phyloP scores from a whole-genome alignment of 2,888 invertebrate species.

The Argynnis bischoffii region DNA sequence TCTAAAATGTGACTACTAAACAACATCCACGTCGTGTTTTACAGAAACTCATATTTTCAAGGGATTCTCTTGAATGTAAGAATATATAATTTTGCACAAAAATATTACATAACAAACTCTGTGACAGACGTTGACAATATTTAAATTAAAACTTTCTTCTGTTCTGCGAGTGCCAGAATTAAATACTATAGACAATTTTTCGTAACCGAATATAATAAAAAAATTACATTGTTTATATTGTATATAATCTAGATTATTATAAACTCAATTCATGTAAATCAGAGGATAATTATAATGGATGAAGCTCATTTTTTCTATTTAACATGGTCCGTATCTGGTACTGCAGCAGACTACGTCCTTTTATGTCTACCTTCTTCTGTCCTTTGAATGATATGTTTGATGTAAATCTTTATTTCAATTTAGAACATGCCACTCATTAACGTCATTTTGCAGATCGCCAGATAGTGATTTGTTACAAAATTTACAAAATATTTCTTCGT shows the following conservation, averaged over 20 bases:
- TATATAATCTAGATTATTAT: not conserved
- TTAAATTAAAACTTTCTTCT: constrained; percentile 27
- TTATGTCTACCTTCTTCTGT: not conserved
- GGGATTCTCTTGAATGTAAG: constrained; percentile 18
- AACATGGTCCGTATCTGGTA: too few relatives aligned
- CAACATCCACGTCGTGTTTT: not conserved
- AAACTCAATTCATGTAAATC: not conserved
- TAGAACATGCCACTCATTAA: constrained; percentile 38
- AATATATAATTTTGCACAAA: constrained; percentile 32
- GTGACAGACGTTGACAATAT: constrained; percentile 18
- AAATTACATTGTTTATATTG: not conserved
- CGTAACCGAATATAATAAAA: too few relatives aligned
- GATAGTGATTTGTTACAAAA: constrained; percentile 66
- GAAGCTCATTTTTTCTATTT: too few relatives aligned
- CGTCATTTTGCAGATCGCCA: constrained; percentile 50
- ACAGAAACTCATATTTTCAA: constrained; percentile 27
- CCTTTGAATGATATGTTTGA: not conserved
- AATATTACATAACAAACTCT: constrained; percentile 21
- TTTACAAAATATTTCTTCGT: constrained; percentile 51
- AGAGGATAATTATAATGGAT: too few relatives aligned
- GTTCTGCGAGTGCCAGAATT: constrained; percentile 19
- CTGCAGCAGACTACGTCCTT: too few relatives aligned
- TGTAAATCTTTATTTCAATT: constrained; percentile 44
- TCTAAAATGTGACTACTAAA: constrained; percentile 5
- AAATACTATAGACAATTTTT: constrained; percentile 3